phyloP scores from a whole-genome alignment of 1,140 invertebrate genomes.

The Apis laboriosa region DNA sequence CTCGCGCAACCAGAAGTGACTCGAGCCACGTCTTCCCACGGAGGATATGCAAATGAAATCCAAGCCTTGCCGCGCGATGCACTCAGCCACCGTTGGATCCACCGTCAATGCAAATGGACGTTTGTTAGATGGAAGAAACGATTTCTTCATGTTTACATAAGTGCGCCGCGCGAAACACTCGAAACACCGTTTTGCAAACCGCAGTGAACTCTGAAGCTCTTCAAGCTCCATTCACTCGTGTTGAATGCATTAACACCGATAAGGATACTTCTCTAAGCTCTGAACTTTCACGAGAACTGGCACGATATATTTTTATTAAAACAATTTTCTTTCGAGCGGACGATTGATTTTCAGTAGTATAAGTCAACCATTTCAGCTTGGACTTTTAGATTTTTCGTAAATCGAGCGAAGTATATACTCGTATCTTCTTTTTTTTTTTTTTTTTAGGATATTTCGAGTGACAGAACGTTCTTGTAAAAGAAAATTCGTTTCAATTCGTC shows the following conservation, averaged over 20 bases:
- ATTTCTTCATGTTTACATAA: constrained; percentile 48
- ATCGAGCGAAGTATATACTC: not conserved
- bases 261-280: not conserved
- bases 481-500: not conserved
- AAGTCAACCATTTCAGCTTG: not conserved
- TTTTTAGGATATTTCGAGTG: not conserved
- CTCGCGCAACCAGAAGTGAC: constrained; percentile 19
- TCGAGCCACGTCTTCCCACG: constrained; percentile 24
- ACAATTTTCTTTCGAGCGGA: not conserved
- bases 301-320: not conserved
- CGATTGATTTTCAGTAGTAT: constrained; percentile 11
- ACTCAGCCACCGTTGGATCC: constrained; percentile 26
- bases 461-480: not conserved
- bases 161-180: constrained; percentile 1
- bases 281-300: not conserved
- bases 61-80: constrained; percentile 21
- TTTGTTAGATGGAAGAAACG: constrained; percentile 46
- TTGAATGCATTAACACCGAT: not conserved
- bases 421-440: too few species aligned
- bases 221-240: not conserved
- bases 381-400: too few species aligned
- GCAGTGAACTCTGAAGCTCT: not conserved
- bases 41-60: constrained; percentile 51
- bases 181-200: constrained; percentile 10
- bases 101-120: constrained; percentile 40